Evolutionary conservation across 1,140 invertebrate species (phyloP).

Genomic region (Lepidostoma basale): DNA sequence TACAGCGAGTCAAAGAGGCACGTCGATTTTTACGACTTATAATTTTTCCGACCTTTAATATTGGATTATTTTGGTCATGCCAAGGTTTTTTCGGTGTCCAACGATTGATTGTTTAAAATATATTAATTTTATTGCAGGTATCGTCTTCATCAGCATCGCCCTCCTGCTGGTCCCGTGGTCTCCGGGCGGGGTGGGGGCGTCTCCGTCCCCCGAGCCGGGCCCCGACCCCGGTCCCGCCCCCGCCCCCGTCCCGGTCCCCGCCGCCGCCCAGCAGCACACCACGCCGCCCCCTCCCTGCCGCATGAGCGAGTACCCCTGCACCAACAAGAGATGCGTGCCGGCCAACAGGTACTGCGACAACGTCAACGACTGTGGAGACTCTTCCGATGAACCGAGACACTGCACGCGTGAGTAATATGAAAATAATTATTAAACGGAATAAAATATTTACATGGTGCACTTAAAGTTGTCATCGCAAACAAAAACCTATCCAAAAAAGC

Average conservation of each 20-base stretch:
- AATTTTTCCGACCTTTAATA: too few species aligned
- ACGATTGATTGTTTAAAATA: too few species aligned
- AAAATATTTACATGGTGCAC: neutral
- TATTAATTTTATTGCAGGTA: too few species aligned
- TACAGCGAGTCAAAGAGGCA: too few species aligned
- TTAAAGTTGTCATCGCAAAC: too few species aligned
- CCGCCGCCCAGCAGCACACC: constrained; percentile 1
- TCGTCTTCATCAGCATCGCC: neutral
- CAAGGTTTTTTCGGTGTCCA: too few species aligned
- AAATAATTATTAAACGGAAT: neutral
- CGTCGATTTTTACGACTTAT: too few species aligned
- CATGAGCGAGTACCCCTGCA: constrained; percentile 80
- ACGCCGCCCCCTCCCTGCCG: constrained; percentile 62
- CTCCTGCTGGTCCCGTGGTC: constrained; percentile 6
- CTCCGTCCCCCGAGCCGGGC: neutral
- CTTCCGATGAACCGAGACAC: constrained; percentile 81
- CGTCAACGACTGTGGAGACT: constrained; percentile 83
- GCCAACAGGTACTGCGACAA: constrained; percentile 84
- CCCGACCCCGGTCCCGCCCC: neutral
- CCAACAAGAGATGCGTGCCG: constrained; percentile 79
- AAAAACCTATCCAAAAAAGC: too few species aligned
- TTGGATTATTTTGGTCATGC: too few species aligned
- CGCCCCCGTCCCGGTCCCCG: neutral
- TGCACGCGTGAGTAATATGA: constrained; percentile 90
- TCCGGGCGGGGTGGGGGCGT: neutral